Evolutionary conservation across 1,140 invertebrate species (phyloP).

Genomic region (Monochamus saltuarius): DNA sequence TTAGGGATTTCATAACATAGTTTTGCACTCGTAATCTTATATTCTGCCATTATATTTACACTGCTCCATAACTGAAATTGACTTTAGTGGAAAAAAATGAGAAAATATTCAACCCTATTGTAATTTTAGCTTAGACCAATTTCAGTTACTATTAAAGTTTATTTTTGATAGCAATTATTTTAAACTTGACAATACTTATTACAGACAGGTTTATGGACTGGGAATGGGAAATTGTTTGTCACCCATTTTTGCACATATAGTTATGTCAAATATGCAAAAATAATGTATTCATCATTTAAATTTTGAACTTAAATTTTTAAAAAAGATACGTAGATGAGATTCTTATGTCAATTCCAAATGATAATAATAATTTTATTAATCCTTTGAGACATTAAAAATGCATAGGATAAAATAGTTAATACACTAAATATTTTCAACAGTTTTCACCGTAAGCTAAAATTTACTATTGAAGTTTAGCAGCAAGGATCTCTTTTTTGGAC

Average conservation of each 20-base stretch:
- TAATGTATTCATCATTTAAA: slow-evolving; percentile 22
- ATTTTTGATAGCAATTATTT: slow-evolving; percentile 8
- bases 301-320: background rate
- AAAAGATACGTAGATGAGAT: slow-evolving; percentile 1
- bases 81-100: background rate
- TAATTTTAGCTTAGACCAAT: background rate
- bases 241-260: slow-evolving; percentile 12
- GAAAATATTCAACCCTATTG: background rate
- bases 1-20: too few relatives aligned
- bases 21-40: too few relatives aligned
- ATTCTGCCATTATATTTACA: too few relatives aligned
- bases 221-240: slow-evolving; percentile 16
- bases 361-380: too few relatives aligned
- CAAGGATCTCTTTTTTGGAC: too few relatives aligned
- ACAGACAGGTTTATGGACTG: slow-evolving; percentile 21
- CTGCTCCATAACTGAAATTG: background rate
- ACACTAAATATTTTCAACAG: background rate
- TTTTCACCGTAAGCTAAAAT: background rate
- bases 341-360: too few relatives aligned
- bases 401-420: background rate
- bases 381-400: too few relatives aligned
- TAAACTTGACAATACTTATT: slow-evolving; percentile 2
- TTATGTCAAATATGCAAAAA: too few relatives aligned
- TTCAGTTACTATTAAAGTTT: background rate
- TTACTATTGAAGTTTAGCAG: background rate